Conservation (phyloP, 2,888 invertebrate genomes). For the Acleris cristana region DNA sequence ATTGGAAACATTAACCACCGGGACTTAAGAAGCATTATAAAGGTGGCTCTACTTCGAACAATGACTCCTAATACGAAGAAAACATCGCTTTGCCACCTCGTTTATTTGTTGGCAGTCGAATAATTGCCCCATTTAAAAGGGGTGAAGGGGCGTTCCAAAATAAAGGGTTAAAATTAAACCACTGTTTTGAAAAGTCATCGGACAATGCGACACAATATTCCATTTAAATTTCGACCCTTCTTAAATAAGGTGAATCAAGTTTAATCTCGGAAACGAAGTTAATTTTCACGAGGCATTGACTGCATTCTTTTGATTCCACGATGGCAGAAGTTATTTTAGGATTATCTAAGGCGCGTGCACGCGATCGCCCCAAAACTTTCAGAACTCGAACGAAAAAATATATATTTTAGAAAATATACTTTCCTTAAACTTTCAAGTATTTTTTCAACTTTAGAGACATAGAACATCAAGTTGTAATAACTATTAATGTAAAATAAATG, state of each 20-base stretch:
- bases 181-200: conserved; percentile 18
- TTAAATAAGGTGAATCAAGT: neutral
- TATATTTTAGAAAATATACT: neutral
- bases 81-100: conserved; percentile 26
- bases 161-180: conserved; percentile 19
- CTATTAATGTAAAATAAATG: too few relatives aligned
- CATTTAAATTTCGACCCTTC: conserved; percentile 15
- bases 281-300: too few relatives aligned
- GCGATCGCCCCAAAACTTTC: too few relatives aligned
- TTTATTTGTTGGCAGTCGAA: conserved; percentile 31
- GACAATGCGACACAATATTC: conserved; percentile 12
- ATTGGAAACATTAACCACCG: conserved; percentile 32
- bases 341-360: too few relatives aligned
- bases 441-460: too few relatives aligned
- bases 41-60: conserved; percentile 21
- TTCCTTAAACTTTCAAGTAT: neutral
- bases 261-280: neutral
- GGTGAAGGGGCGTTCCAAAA: conserved; percentile 5
- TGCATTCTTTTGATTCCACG: too few relatives aligned
- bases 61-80: conserved; percentile 27
- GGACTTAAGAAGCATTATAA: conserved; percentile 24
- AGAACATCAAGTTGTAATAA: too few relatives aligned
- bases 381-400: too few relatives aligned
- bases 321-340: too few relatives aligned
- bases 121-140: conserved; percentile 31